Conservation (phyloP, 2,113 vertebrate genomes). For the Neolamprologus ventralis region DNA sequence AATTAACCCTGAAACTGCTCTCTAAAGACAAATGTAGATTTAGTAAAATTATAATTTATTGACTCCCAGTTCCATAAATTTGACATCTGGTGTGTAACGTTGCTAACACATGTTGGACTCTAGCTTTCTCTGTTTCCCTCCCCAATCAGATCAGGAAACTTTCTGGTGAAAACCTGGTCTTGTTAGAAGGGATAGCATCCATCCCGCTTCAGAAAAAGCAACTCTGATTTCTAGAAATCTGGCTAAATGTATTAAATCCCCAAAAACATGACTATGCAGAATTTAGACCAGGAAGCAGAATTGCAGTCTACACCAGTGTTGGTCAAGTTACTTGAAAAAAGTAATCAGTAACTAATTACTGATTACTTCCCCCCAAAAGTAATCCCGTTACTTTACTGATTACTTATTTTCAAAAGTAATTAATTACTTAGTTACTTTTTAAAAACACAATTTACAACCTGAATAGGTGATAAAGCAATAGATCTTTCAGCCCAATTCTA, state of each 20-base stretch:
- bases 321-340: background rate
- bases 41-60: background rate
- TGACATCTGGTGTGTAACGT: background rate
- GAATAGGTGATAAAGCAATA: background rate
- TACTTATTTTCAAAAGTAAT: background rate
- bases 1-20: background rate
- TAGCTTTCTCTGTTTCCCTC: background rate
- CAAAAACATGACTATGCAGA: background rate
- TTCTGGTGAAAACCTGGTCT: background rate
- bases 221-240: background rate
- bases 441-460: background rate
- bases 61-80: background rate
- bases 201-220: background rate
- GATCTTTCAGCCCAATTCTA: background rate
- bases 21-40: background rate
- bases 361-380: background rate
- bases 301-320: background rate
- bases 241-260: background rate
- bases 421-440: background rate
- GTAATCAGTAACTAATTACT: background rate
- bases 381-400: background rate
- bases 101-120: background rate
- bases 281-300: background rate
- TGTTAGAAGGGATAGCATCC: background rate
- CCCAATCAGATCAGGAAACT: background rate